Evolutionary conservation across 2,888 invertebrate species (phyloP), one percentile per base, ranked within the genome.

Genomic region (Reticulitermes lucifugus): DNA sequence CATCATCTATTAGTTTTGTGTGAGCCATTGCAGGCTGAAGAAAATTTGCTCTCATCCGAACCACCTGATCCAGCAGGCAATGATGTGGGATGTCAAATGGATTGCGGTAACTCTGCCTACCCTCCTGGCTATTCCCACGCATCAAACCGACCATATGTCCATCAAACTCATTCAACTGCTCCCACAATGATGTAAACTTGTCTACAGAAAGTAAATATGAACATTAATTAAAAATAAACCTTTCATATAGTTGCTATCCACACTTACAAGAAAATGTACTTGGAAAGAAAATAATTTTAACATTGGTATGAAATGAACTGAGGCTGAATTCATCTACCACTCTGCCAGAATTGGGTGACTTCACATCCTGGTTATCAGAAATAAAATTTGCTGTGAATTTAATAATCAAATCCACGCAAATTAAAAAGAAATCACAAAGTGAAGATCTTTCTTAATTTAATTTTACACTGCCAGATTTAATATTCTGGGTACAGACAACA

Each of bases 31-130:
- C 95, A 3, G 96, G 94, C 89, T 96, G 96, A 70, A 98, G 92
- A 91, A 99, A 97, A 90, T 99, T 98, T 77, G 97, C 96, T 70
- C 98, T 94, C 98, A 99, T 98, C 88, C 98, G 93, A 4, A 96
- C 95, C 87, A 99, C 96, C 92, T 99, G 99, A 91, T 98, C 98
- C 87, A 99, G 92, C 77, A 99, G 92, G 89, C 96, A 95, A 88
- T 95, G 93, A 81, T 99, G 93, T 41, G 97, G 97, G 89, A 99
- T 97, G 92, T 99, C 99, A 89, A 98, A 99, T 0, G 99, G 98
- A 92, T 99, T 99, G 88, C 98, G 94, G 90, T 97, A 98, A 70
- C 95, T 94, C 88, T 96, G 95, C 12, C 92, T 91, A 29, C 93
- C 91, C 88, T 90, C 92, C 90, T 91, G 93, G 89, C 92, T 92